Conservation (phyloP, 2,888 invertebrate genomes). For the Chirona hameri region DNA sequence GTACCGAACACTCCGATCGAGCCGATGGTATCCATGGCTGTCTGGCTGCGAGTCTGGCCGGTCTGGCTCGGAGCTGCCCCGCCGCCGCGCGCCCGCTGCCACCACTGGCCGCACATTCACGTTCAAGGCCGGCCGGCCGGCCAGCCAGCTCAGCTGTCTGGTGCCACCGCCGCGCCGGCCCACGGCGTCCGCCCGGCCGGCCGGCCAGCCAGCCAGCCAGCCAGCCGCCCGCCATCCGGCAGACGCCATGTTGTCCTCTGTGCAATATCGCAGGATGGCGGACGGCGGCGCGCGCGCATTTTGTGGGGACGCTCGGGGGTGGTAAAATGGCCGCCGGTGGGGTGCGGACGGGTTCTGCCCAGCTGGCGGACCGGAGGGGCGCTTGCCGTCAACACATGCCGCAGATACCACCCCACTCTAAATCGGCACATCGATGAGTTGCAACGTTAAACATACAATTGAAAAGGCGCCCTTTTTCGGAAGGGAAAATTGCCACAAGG, state of each 20-base stretch:
- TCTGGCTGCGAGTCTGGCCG: background rate
- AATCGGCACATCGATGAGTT: too few species aligned
- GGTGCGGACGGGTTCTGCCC: too few species aligned
- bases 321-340: too few species aligned
- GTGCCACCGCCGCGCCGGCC: background rate
- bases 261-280: background rate
- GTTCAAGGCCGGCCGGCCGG: background rate
- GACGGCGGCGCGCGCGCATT: background rate
- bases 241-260: background rate
- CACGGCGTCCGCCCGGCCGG: background rate
- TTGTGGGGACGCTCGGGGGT: too few species aligned
- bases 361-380: too few species aligned
- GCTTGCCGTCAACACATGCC: too few species aligned
- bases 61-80: background rate
- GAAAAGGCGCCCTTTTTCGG: too few species aligned
- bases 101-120: conserved; percentile 1
- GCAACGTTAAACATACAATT: too few species aligned
- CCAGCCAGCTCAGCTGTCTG: background rate
- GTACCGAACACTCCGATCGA: background rate
- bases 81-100: background rate
- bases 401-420: background rate
- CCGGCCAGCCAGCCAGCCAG: background rate
- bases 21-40: background rate
- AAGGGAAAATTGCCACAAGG: too few species aligned
- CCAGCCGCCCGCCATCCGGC: background rate